phyloP scores from a whole-genome alignment of 2,888 invertebrate genomes.

The Cyrtodaria siliqua region DNA sequence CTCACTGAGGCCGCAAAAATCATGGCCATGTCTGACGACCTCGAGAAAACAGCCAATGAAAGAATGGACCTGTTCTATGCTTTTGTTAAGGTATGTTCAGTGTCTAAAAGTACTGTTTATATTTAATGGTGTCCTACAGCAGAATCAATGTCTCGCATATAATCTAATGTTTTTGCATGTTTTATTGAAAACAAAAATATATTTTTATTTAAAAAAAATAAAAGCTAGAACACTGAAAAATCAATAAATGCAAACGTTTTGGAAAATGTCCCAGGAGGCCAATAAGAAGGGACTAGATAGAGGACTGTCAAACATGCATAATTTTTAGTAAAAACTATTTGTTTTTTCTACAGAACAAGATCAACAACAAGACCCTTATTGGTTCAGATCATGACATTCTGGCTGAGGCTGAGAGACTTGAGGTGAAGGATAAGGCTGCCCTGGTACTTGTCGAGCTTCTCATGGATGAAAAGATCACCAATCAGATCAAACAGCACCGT shows the following conservation, averaged over 20 bases:
- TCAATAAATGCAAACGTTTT: too few species aligned
- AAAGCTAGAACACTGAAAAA: too few species aligned
- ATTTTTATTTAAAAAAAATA: too few species aligned
- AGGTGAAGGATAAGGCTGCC: slow-evolving; percentile 97
- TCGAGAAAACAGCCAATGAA: slow-evolving; percentile 97
- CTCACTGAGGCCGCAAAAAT: slow-evolving; percentile 96
- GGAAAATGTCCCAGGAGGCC: too few species aligned
- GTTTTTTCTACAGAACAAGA: slow-evolving; percentile 68
- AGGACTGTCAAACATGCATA: too few species aligned
- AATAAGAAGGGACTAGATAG: too few species aligned
- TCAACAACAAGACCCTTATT: slow-evolving; percentile 55
- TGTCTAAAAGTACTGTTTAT: too few species aligned
- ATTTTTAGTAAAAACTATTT: too few species aligned
- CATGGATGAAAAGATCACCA: slow-evolving; percentile 88
- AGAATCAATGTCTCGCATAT: too few species aligned
- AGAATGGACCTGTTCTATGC: slow-evolving; percentile 97
- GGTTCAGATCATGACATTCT: slow-evolving; percentile 88
- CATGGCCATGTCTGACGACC: slow-evolving; percentile 97
- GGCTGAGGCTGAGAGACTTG: slow-evolving; percentile 95
- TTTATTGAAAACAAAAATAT: too few species aligned
- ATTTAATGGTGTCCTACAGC: too few species aligned
- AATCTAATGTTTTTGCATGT: too few species aligned
- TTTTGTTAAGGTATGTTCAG: slow-evolving; percentile 67
- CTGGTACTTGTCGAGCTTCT: slow-evolving; percentile 97
- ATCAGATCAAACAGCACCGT: slow-evolving; percentile 86